These are phyloP conservation scores for Sternarchorhynchus goeldii DNA, from an alignment of 2,797 vertebrate genomes.

Conservation along the genomic window DNA sequence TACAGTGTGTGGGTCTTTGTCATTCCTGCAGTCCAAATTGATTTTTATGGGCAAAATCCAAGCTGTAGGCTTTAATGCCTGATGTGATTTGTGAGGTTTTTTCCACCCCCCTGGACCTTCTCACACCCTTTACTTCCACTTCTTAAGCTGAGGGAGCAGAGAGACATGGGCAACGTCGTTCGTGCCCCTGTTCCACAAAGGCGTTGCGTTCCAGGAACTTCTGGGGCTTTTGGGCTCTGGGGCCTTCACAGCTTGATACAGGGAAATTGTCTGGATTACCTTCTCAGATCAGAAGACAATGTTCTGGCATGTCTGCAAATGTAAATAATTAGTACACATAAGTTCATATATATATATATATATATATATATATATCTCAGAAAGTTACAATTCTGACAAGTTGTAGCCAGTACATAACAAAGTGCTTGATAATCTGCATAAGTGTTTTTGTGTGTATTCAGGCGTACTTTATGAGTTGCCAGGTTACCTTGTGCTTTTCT, in stretches of 20 bases:
- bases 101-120: neutral
- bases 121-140: slow-evolving; percentile 1
- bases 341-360: too few relatives aligned
- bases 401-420: too few relatives aligned
- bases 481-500: neutral
- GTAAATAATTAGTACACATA: too few relatives aligned
- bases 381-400: too few relatives aligned
- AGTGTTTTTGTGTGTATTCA: neutral
- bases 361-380: too few relatives aligned
- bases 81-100: slow-evolving; percentile 39
- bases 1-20: slow-evolving; percentile 7
- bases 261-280: neutral
- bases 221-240: neutral
- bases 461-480: neutral
- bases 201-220: neutral
- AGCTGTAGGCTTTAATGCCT: slow-evolving; percentile 26
- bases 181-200: neutral
- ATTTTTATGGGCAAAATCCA: slow-evolving; percentile 49
- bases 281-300: neutral
- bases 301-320: too few relatives aligned
- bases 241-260: neutral
- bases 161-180: neutral
- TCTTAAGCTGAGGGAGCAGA: slow-evolving; percentile 1
- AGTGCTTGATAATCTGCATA: too few relatives aligned
- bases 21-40: slow-evolving; percentile 34